Conservation (phyloP, 2,113 vertebrate species). For the Petaurus breviceps region DNA sequence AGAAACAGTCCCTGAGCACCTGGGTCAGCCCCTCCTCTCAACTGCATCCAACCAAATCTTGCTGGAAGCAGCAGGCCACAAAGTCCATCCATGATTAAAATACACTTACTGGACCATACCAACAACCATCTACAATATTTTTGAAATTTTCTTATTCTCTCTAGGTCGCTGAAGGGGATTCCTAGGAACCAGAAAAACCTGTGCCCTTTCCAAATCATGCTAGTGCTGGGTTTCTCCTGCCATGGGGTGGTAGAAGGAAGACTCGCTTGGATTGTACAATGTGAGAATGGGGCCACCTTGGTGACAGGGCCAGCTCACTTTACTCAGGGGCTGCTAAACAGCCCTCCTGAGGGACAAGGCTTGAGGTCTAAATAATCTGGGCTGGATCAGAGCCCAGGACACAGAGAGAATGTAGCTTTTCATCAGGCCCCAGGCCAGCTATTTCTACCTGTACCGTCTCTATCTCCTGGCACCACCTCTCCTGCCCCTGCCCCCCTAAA, state of each 20-base stretch:
- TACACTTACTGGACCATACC: neutral
- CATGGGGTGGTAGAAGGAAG: neutral
- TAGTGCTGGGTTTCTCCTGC: neutral
- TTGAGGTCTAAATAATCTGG: neutral
- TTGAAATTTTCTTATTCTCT: neutral
- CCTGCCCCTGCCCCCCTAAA: neutral
- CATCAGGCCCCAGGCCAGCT: no score
- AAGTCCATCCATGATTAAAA: neutral
- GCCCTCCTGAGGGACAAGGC: neutral
- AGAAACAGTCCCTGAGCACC: neutral
- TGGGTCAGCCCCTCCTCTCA: neutral
- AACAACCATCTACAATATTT: neutral
- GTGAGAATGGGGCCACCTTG: neutral
- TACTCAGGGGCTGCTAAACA: neutral
- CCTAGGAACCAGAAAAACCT: neutral
- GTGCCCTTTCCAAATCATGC: neutral
- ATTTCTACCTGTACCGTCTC: neutral
- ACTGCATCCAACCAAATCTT: neutral
- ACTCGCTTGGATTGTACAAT: neutral
- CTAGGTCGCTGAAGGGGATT: neutral
- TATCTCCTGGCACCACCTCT: neutral
- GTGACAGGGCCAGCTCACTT: neutral
- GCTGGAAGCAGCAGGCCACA: neutral
- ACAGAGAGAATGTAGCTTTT: neutral
- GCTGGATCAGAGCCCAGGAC: neutral